Percentiles rank a stretch among this genome's conserved stretches.
phyloP scores from a whole-genome alignment of 2,113 vertebrate genomes.

The Notothenia coriiceps region DNA sequence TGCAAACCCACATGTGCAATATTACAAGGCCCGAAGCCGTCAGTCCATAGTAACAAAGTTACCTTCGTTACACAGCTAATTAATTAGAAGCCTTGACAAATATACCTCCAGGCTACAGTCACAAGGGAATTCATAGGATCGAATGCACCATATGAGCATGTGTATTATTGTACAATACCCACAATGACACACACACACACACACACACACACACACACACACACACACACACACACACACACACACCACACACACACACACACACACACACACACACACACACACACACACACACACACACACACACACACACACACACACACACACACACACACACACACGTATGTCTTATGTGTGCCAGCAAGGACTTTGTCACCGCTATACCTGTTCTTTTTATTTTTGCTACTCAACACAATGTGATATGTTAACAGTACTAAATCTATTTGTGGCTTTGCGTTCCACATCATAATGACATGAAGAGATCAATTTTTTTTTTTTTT shows the following conservation, averaged over 20 bases:
- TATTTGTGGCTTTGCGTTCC: conserved; percentile 6
- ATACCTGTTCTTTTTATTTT: background rate
- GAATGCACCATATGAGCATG: conserved; percentile 26
- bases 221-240: conserved; percentile 1
- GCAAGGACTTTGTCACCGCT: background rate
- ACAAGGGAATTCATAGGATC: conserved; percentile 37
- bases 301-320: conserved; percentile 1
- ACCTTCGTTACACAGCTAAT: conserved; percentile 4
- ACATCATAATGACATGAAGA: background rate
- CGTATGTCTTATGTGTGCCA: background rate
- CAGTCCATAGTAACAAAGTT: no score
- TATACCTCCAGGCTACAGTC: conserved; percentile 50
- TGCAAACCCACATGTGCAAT: no score
- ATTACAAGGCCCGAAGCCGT: no score
- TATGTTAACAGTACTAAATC: background rate
- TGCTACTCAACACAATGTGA: conserved; percentile 8
- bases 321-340: background rate
- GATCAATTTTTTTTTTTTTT: conserved; percentile 26
- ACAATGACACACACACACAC: conserved; percentile 1
- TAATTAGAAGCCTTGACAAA: conserved; percentile 51
- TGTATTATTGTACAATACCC: conserved; percentile 20
- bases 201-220: conserved; percentile 10
- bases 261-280: no score
- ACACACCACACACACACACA: no score
- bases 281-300: background rate